Evolutionary conservation across 2,888 invertebrate species (phyloP), one percentile per base, ranked within the genome.

Genomic region (Apodemia zela): DNA sequence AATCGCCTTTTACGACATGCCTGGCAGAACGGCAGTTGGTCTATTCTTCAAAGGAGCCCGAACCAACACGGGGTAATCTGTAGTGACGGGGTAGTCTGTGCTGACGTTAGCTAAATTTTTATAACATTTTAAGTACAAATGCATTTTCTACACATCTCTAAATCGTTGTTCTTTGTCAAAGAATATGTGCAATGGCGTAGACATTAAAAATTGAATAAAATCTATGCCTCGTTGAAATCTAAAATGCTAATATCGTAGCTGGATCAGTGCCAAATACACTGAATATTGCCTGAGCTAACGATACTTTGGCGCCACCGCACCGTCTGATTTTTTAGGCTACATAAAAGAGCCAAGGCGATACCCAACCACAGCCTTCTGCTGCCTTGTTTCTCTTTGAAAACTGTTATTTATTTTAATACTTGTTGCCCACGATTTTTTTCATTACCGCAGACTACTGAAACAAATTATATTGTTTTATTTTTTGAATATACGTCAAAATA

Each of bases 221-320:
- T 42, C 42, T 42, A 42, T 15, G 42, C 10, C 15, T 42, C 5
- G 15, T 42, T 42, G 15, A 42, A 42, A 42, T 42, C 42, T 42
- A 42, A 42, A 42, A 42, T 42, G 15, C 42, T 42, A 42, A 42
- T 45, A n/a, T 45, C 45, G n/a, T 45, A 25, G 54, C 15, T 57
- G 54, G 54, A 21, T n/a, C 4, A 29, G 54, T n/a, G 54, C 54
- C 54, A 57, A 25, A 57, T 29, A 29, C 15, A n/a, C 25, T 57
- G 15, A 21, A 29, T 57, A 57, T 57, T 25, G 25, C n/a, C 15
- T 29, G 25, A 11, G 25, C 54, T 29, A 57, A 57, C n/a, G 45
- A 45, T 45, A 45, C n/a, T 7, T 29, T 57, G 54, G 54, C 54
- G 54, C 54, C 54, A 21, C 54, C 54, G 15, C 7, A 57, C 29